phyloP scores from a whole-genome alignment of 2,113 vertebrate genomes.

The Neodon shergylaensis region DNA sequence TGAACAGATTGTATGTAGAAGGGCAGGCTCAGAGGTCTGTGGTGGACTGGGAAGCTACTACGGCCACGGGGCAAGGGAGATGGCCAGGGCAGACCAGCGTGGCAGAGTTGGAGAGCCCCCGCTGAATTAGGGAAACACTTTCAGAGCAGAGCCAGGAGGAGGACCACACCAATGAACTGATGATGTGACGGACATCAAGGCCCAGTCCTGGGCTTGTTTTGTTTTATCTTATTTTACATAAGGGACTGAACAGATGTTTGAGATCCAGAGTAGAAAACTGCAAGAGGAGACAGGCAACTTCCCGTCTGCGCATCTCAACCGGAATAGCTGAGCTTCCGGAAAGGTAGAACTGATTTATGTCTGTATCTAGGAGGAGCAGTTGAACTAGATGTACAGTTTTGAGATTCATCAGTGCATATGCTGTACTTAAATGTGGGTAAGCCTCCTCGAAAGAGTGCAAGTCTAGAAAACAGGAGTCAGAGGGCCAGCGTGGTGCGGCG shows the following conservation, averaged over 20 bases:
- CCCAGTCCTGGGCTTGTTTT: not conserved
- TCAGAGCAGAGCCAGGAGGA: conserved; percentile 1
- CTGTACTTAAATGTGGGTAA: not conserved
- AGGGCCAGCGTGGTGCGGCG: not conserved
- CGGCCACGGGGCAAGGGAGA: not conserved
- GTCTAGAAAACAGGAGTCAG: not conserved
- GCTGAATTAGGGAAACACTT: not conserved
- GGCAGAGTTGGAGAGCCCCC: not conserved
- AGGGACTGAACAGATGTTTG: not conserved
- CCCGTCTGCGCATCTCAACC: not conserved
- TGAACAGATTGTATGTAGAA: not conserved
- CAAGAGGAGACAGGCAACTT: not conserved
- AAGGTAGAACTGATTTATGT: not conserved
- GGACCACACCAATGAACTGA: not conserved
- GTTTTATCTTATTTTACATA: not conserved
- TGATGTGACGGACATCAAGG: not conserved
- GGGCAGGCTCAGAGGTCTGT: not conserved
- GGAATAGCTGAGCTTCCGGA: not conserved
- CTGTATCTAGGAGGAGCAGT: not conserved
- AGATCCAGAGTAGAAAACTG: not conserved
- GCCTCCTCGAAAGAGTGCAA: not conserved
- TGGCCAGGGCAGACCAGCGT: not conserved
- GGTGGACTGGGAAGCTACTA: not conserved
- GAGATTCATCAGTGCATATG: not conserved
- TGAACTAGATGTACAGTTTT: not conserved